Base-by-base conservation (phyloP, 1,140 invertebrate species). In the Paracyclopina nana region DNA sequence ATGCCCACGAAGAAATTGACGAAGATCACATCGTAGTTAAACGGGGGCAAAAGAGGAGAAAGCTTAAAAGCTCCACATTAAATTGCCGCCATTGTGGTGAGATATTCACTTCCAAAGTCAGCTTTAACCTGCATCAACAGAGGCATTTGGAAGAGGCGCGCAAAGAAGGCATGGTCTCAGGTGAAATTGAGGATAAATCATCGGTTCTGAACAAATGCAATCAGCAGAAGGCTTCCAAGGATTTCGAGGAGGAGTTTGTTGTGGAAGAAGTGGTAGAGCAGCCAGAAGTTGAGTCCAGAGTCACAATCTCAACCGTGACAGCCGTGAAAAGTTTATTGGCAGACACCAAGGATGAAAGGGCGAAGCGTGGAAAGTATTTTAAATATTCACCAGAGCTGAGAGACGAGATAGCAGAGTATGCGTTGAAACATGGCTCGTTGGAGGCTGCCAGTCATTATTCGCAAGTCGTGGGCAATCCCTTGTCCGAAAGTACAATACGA, bases 401-500 rank as follows among this genome's bases (percentile, higher is more conserved):
- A 29, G 61, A 64, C 46, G 57, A 62, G 43, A 65, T 65, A 50
- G 63, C 61, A 1, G 53, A 56, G 46, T 57, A 59, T 28, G 59
- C 59, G 12, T 44, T 60, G 11, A 29, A 46, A 4, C 55, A 57
- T 41, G 57, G 59, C 3, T 53, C 55, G 18, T 54, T 55, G 28
- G 56, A 54, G 27, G 57, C 59, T 12, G 54, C 54, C 18, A 44
- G 48, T 2, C 46, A 56, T 43, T 60, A 53, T 56, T 57, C 56
- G 9, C 48, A 52, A 22, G 45, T 53, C n/a, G 53, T 63, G 11
- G 62, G 60, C 22, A 56, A 53, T 12, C 45, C 55, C 8, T 59
- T 65, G 11, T 63, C 59, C 57, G 61, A 64, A 46, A 63, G 61
- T 54, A 64, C 61, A 24, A 58, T 65, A 18, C 54, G 64, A 44